These are phyloP conservation scores for Erinaceus europaeus DNA, from an alignment of 2,113 vertebrate genomes.

Conservation along the genomic window DNA sequence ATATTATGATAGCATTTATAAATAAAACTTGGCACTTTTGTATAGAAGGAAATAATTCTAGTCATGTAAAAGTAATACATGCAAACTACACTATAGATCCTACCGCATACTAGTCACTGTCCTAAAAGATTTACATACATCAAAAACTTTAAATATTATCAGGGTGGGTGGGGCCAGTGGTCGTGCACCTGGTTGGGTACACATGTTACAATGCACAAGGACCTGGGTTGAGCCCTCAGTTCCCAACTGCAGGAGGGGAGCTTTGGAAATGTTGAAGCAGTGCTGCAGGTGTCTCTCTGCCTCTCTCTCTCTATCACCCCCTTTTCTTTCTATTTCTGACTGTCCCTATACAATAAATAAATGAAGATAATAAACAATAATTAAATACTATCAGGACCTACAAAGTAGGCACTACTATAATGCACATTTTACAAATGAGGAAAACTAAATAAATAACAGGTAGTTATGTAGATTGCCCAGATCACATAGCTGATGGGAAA, in stretches of 20 bases:
- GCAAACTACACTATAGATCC: neutral
- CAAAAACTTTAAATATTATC: too few species aligned
- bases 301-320: too few species aligned
- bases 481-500: neutral
- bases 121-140: neutral
- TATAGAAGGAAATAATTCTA: slow-evolving; percentile 1
- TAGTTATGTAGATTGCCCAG: neutral
- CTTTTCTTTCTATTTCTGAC: too few species aligned
- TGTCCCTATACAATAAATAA: too few species aligned
- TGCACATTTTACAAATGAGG: neutral
- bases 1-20: neutral
- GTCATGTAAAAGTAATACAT: neutral
- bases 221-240: too few species aligned
- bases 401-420: neutral
- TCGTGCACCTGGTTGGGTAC: too few species aligned
- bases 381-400: neutral
- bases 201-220: too few species aligned
- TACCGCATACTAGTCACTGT: neutral
- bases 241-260: too few species aligned
- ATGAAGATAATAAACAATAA: neutral
- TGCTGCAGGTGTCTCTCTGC: too few species aligned
- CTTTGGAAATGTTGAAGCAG: too few species aligned
- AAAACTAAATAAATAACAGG: neutral
- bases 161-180: too few species aligned
- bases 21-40: neutral